phyloP scores from a whole-genome alignment of 1,140 invertebrate genomes.

The Panulirus ornatus region DNA sequence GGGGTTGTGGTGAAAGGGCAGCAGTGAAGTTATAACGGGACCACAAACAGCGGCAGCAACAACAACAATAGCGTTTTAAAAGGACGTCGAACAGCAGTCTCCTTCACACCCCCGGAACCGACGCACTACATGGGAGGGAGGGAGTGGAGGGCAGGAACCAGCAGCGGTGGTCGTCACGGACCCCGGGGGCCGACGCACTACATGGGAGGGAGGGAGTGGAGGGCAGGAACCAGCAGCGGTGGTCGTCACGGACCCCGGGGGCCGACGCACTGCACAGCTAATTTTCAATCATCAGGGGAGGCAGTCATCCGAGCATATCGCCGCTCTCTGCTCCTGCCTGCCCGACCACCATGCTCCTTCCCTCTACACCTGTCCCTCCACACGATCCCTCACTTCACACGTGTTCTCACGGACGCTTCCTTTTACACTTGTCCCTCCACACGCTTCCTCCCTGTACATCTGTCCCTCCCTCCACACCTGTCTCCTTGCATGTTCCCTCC shows the following conservation, averaged over 20 bases:
- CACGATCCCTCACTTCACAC: too few relatives aligned
- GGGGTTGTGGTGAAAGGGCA: neutral
- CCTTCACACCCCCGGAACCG: too few relatives aligned
- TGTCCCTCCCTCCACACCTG: neutral
- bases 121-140: too few relatives aligned
- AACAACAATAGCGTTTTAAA: too few relatives aligned
- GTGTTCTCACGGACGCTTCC: too few relatives aligned
- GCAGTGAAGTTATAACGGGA: too few relatives aligned
- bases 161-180: too few relatives aligned
- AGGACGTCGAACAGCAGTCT: too few relatives aligned
- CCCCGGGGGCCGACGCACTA: too few relatives aligned
- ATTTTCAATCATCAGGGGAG: slow-evolving; percentile 24
- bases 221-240: neutral
- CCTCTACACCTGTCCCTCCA: neutral
- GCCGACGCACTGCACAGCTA: slow-evolving; percentile 6
- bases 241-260: neutral
- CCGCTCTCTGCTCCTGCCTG: slow-evolving; percentile 15
- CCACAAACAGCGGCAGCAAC: too few relatives aligned
- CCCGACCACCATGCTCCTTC: neutral
- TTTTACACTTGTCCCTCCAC: too few relatives aligned
- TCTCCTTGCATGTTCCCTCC: neutral
- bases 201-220: slow-evolving; percentile 23
- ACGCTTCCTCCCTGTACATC: neutral
- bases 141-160: neutral
- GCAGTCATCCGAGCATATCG: slow-evolving; percentile 41